Conservation (phyloP, 2,797 vertebrate species). For the Xiphorhynchus erythropygius region DNA sequence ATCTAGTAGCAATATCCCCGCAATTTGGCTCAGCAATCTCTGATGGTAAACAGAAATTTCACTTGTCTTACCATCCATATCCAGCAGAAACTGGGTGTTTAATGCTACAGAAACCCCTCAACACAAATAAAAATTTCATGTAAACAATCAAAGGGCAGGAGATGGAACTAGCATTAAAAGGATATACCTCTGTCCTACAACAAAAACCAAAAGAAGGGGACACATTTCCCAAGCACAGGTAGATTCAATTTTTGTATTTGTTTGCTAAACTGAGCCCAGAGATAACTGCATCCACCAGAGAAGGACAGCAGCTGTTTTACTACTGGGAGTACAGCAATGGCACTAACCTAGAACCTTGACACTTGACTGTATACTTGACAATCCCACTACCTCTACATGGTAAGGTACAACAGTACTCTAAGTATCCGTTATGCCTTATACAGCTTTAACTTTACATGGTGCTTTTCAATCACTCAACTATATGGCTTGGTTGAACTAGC, state of each 20-base stretch:
- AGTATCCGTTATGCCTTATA: background rate
- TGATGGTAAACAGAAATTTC: background rate
- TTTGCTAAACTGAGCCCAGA: background rate
- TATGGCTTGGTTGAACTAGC: background rate
- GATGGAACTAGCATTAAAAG: background rate
- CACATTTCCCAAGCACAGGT: background rate
- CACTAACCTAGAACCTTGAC: background rate
- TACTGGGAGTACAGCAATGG: fast-evolving
- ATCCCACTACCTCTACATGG: background rate
- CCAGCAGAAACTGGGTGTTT: background rate
- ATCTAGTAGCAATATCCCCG: background rate
- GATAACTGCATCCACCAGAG: background rate
- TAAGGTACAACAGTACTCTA: background rate
- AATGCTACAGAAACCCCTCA: background rate
- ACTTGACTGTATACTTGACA: background rate
- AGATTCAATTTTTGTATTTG: background rate
- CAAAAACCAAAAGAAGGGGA: background rate
- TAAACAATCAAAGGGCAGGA: background rate
- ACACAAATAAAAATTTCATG: background rate
- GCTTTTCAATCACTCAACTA: background rate
- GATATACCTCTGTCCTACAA: background rate
- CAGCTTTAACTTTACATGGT: background rate
- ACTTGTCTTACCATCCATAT: background rate
- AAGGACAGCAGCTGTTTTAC: background rate
- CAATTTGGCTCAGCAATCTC: background rate